A percentile compares a stretch with the other conserved stretches of the same genome.
Conservation (phyloP, 2,888 invertebrate genomes). For the Amaurobius ferox region DNA sequence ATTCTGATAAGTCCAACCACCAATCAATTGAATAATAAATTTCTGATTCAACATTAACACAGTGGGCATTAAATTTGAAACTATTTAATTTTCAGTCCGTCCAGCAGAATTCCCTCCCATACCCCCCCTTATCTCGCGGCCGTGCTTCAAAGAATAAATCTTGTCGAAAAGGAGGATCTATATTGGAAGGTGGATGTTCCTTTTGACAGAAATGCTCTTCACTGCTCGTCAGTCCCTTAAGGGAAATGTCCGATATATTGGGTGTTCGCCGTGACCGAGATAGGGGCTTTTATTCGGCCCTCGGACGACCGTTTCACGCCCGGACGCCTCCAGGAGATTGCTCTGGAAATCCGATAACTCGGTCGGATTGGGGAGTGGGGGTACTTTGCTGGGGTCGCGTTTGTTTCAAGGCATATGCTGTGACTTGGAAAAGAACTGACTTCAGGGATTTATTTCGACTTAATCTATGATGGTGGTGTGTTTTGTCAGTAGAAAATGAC, state of each 20-base stretch:
- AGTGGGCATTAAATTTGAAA: neutral
- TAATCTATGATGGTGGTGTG: no score
- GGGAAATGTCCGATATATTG: slow-evolving; percentile 16
- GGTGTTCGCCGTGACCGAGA: slow-evolving; percentile 12
- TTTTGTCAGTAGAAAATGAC: no score
- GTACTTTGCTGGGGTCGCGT: neutral
- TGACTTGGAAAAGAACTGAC: no score
- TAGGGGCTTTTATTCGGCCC: neutral
- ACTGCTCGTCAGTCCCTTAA: slow-evolving; percentile 1
- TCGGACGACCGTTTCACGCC: slow-evolving; percentile 8
- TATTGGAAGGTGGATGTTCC: slow-evolving; percentile 12
- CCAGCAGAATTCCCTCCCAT: neutral
- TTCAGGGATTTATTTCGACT: no score
- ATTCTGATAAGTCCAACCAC: no score
- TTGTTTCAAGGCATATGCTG: slow-evolving; percentile 5
- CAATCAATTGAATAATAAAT: neutral
- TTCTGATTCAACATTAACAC: neutral
- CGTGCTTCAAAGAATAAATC: slow-evolving; percentile 3
- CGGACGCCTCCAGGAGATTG: slow-evolving; percentile 9
- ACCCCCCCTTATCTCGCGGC: neutral
- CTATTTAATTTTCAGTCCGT: neutral
- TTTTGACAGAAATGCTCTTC: slow-evolving; percentile 4
- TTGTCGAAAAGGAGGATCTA: neutral
- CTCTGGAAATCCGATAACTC: slow-evolving; percentile 10
- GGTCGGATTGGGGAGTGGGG: neutral